Base-by-base conservation (phyloP, 2,113 vertebrate genomes). In the Lates calcarifer region DNA sequence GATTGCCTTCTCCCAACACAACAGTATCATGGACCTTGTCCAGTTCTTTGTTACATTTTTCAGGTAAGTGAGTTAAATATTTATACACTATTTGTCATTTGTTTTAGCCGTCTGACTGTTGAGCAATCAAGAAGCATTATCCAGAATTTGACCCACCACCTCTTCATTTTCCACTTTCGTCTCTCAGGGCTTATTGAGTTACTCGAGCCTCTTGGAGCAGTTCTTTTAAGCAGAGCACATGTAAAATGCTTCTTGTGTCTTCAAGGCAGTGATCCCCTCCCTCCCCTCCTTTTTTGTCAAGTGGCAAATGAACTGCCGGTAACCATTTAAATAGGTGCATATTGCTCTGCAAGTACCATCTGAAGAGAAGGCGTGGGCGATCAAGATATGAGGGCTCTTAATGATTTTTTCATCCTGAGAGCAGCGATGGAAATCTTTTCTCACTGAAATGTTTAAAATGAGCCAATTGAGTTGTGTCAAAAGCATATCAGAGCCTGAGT, bases 1-100 rank as follows among this genome's bases (percentile, higher is more conserved):
- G 98, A 99, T 99, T 81, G 97, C 98, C 65, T 99, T 99, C 94
- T 99, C 98, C 58, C 98, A 99, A 75, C 98, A 99, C 92, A 99
- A 98, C 91, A 99, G 97, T 26, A 98, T 99, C 90, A 99, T 99
- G 98, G 98, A 99, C 92, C 96, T 99, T 5, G 98, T 99, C 86
- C 98, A 99, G 94, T 99, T 99, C 93, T 99, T 99, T 93, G 98
- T 99, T 87, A 99, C 98, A 3, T 99, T 99, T 93, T 99, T 99
- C 96, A 99, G 98, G 98, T 99, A 95, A 97, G 94, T 31, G 22
- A 58, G 3, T 49, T 4, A 79, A n/a, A 45, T 0, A 26, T 77
- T 33, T 63, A 8, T 2, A 56, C 60, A 56, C 56, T 11, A n/a
- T 22, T 8, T 45, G 12, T 33, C 63, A n/a, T 64, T 60, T 71